A percentile compares a stretch with the other conserved stretches of the same genome.
phyloP scores from a whole-genome alignment of 2,888 invertebrate genomes.

The Drosophila suboccidentalis region DNA sequence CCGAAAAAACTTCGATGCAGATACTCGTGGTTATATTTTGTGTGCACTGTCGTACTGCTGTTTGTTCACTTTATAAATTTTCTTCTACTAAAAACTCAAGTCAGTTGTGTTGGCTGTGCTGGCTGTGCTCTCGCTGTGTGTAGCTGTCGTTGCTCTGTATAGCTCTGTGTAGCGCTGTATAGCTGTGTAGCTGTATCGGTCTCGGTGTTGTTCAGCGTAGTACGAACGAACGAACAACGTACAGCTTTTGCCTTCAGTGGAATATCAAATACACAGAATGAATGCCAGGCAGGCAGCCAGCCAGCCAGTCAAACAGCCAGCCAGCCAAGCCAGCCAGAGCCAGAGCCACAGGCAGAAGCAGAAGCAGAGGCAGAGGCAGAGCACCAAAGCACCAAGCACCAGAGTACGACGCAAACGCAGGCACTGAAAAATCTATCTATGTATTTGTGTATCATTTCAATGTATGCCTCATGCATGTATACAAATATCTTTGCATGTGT shows the following conservation, averaged over 20 bases:
- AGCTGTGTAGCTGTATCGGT: slow-evolving; percentile 43
- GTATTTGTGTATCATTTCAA: slow-evolving; percentile 31
- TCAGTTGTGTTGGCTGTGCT: slow-evolving; percentile 38
- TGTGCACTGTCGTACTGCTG: slow-evolving; percentile 46
- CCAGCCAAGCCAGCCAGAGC: slow-evolving; percentile 42
- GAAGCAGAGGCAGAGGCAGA: slow-evolving; percentile 42
- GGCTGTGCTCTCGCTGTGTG: slow-evolving; percentile 31
- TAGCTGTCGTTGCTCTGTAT: background rate
- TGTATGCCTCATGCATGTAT: slow-evolving; percentile 19
- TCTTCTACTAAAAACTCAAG: slow-evolving; percentile 78
- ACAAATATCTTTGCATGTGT: slow-evolving; percentile 18
- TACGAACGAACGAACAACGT: slow-evolving; percentile 29
- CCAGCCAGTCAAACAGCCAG: slow-evolving; percentile 52
- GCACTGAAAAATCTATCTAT: slow-evolving; percentile 58
- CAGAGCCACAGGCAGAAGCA: slow-evolving; percentile 35
- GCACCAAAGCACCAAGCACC: slow-evolving; percentile 50
- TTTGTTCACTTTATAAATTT: slow-evolving; percentile 82
- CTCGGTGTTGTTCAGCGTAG: slow-evolving; percentile 64
- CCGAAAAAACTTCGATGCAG: slow-evolving; percentile 8
- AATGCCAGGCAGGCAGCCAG: slow-evolving; percentile 74
- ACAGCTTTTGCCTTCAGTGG: slow-evolving; percentile 79
- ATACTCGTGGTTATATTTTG: slow-evolving; percentile 54
- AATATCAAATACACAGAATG: slow-evolving; percentile 82
- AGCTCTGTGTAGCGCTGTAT: slow-evolving; percentile 23
- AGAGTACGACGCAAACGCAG: slow-evolving; percentile 79